Evolutionary conservation across 2,888 invertebrate species (phyloP), one percentile per base, ranked within the genome.

Genomic region (Hybos culiciformis): DNA sequence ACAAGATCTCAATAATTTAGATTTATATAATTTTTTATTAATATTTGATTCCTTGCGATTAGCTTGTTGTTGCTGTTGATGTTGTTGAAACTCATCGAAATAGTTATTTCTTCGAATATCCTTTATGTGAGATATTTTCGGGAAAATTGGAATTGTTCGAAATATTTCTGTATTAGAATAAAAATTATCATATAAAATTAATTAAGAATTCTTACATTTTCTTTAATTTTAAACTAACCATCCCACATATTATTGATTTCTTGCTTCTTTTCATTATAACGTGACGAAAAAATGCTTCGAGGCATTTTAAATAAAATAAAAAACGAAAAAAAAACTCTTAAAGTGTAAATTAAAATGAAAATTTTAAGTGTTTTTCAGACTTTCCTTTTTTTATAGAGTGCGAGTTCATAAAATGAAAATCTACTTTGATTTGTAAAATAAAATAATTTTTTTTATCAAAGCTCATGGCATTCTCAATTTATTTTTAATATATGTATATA

Each of bases 251-350:
- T 51, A 45, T 58, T 57, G 20, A 51, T 46, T 39, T 52, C 49
- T 37, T 53, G 55, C 46, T 51, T 53, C 5, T 52, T 47, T 39
- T 41, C 43, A 43, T 58, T 52, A 39, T 53, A 58, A 23, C 58
- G 53, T 26, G 57, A 54, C 1, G 58, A 58, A 42, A 57, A 56
- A 48, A 58, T 55, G 48, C 57, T 58, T 43, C 56, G 51, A 24
- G 57, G 56, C 58, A 58, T 58, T 18, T 47, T 54, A n/a, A n/a
- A n/a, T n/a, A n/a, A n/a, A n/a, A n/a, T n/a, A n/a, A n/a, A n/a
- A n/a, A n/a, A n/a, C n/a, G n/a, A n/a, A n/a, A n/a, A n/a, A n/a
- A n/a, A n/a, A n/a, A n/a, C n/a, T n/a, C n/a, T n/a, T n/a, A n/a
- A n/a, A n/a, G n/a, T n/a, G n/a, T n/a, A n/a, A n/a, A n/a, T n/a